Evolutionary conservation across 2,113 vertebrate genomes (phyloP).

Genomic region (Leptodactylus fuscus): DNA sequence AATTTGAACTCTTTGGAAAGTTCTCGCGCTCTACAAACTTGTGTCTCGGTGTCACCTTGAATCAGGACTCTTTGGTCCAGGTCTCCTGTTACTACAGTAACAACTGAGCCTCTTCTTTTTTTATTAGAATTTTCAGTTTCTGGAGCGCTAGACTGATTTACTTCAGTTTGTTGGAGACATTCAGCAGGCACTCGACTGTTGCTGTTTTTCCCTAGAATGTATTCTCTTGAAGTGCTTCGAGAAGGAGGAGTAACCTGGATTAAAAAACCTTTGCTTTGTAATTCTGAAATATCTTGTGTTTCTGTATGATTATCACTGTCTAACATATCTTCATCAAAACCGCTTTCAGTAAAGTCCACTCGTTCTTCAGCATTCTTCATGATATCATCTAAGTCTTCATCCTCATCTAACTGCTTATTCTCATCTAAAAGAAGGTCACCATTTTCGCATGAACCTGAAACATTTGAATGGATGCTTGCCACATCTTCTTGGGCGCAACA

Average conservation of each 20-base stretch:
- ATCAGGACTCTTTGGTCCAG: slow-evolving; percentile 67
- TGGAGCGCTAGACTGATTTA: slow-evolving; percentile 24
- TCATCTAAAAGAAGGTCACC: slow-evolving; percentile 18
- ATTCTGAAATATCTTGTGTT: slow-evolving; percentile 51
- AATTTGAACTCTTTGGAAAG: slow-evolving; percentile 60
- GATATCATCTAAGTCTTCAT: slow-evolving; percentile 47
- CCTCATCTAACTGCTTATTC: slow-evolving; percentile 58
- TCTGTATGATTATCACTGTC: slow-evolving; percentile 58
- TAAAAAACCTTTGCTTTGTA: slow-evolving; percentile 54
- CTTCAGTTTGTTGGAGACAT: slow-evolving; percentile 31
- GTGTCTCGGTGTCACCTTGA: slow-evolving; percentile 65
- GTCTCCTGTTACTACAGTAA: slow-evolving; percentile 66
- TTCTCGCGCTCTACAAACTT: slow-evolving; percentile 36
- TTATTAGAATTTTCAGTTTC: slow-evolving; percentile 44
- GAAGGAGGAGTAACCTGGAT: slow-evolving; percentile 66
- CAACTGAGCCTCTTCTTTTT: slow-evolving; percentile 66
- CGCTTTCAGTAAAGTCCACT: slow-evolving; percentile 67
- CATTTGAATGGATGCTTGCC: slow-evolving; percentile 56
- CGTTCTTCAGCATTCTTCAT: slow-evolving; percentile 62
- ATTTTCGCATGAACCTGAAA: slow-evolving; percentile 42
- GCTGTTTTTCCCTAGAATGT: slow-evolving; percentile 56
- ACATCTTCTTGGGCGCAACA: slow-evolving; percentile 63
- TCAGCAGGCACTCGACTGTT: slow-evolving; percentile 3
- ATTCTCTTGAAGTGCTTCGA: slow-evolving; percentile 65
- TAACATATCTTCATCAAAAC: slow-evolving; percentile 68